These are phyloP conservation scores for Phrynosoma platyrhinos DNA, from an alignment of 2,113 vertebrate genomes.

Conservation along the genomic window DNA sequence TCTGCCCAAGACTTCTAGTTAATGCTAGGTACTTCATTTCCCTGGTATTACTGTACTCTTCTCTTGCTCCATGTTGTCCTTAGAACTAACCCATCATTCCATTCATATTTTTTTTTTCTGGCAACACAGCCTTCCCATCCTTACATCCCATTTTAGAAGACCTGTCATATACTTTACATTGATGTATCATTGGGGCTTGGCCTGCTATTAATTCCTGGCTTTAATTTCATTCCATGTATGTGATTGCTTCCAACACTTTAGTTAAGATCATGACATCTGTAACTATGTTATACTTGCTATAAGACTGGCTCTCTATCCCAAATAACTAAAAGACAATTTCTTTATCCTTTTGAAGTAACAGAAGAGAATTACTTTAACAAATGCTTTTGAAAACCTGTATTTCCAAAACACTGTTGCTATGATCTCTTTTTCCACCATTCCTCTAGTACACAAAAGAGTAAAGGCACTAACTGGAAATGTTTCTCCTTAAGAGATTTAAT, in stretches of 20 bases:
- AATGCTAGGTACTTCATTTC: not conserved
- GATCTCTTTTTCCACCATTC: conserved; percentile 23
- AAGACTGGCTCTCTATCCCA: not conserved
- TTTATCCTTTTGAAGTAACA: not conserved
- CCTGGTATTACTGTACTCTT: not conserved
- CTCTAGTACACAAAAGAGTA: conserved; percentile 28
- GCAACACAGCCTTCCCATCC: not conserved
- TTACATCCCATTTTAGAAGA: not conserved
- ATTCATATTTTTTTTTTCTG: not conserved
- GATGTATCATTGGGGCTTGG: not conserved
- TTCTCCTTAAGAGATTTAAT: not conserved
- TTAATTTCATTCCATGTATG: not conserved
- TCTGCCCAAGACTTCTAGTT: not conserved
- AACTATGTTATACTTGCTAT: not conserved
- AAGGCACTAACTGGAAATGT: not conserved
- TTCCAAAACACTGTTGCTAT: conserved; percentile 16
- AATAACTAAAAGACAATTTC: not conserved
- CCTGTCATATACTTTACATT: not conserved
- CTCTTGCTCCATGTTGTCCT: not conserved
- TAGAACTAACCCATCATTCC: not conserved
- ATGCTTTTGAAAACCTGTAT: not conserved
- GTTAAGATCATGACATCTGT: not conserved
- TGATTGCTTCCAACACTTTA: not conserved
- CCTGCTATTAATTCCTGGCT: not conserved
- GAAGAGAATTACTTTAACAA: not conserved